These are phyloP conservation scores for Verasper variegatus DNA, from an alignment of 2,113 vertebrate genomes.

Conservation along the genomic window DNA sequence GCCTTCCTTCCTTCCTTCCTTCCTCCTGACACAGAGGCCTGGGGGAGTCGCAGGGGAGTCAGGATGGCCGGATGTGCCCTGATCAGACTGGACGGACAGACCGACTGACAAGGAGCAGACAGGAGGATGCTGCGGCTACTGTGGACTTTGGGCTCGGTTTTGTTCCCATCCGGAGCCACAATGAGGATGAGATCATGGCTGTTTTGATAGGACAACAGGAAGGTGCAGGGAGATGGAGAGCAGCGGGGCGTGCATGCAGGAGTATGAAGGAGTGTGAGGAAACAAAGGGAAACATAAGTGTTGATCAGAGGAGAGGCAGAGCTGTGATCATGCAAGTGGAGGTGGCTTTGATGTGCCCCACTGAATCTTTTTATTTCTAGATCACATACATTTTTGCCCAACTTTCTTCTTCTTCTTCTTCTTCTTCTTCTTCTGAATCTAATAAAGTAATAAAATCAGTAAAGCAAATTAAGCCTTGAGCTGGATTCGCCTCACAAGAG, in stretches of 20 bases:
- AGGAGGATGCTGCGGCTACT: slow-evolving; percentile 71
- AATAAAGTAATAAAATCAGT: slow-evolving; percentile 61
- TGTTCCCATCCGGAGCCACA: slow-evolving; percentile 57
- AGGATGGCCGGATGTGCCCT: slow-evolving; percentile 76
- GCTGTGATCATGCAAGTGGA: not conserved
- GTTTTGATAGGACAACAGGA: slow-evolving; percentile 73
- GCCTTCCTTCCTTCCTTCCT: slow-evolving; percentile 76
- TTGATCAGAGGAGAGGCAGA: slow-evolving; percentile 26
- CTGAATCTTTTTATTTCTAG: slow-evolving; percentile 34
- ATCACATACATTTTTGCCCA: slow-evolving; percentile 23
- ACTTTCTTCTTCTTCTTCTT: slow-evolving; percentile 14
- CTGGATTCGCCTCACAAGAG: no score
- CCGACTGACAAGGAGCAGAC: slow-evolving; percentile 62
- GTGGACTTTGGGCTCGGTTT: slow-evolving; percentile 55
- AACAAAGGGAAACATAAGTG: slow-evolving; percentile 12
- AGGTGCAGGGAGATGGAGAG: slow-evolving; percentile 32
- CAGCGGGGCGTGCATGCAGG: slow-evolving; percentile 13
- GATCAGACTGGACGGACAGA: slow-evolving; percentile 55
- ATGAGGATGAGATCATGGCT: slow-evolving; percentile 72
- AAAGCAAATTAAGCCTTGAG: not conserved
- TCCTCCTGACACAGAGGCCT: slow-evolving; percentile 72
- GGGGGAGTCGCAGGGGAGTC: slow-evolving; percentile 69
- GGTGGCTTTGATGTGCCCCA: slow-evolving; percentile 34
- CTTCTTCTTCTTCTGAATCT: slow-evolving; percentile 40
- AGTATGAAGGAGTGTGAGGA: slow-evolving; percentile 10